Evolutionary conservation across 2,888 invertebrate genomes (phyloP), one percentile per base, ranked within the genome.

Genomic region (Meiosimyza decipiens): DNA sequence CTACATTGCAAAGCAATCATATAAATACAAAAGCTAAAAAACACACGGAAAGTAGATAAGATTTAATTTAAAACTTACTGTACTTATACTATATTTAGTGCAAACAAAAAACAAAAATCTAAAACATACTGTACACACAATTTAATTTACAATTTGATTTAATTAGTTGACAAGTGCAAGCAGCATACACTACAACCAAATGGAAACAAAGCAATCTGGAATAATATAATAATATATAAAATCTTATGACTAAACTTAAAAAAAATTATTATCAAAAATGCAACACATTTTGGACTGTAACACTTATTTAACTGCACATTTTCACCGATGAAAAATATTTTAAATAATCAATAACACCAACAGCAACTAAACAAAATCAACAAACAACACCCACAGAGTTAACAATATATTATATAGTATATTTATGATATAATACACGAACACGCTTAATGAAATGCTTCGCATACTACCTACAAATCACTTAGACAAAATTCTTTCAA

Each of bases 351-450:
- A 54, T 1, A 68, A 59, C 59, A 68, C 59, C 67, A 68, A 68
- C 9, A 9, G 1, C 40, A 9, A 40, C 40, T 7, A 40, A 9
- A 40, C 40, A 7, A 40, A 40, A 40, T 6, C 40, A 40, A 5
- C 22, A 65, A 52, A 52, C 40, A 67, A 57, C 67, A 57, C 22
- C 40, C 55, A 66, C 66, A 68, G 59, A 68, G 68, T 68, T 68
- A 68, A 68, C 68, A 68, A 49, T 59, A 68, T 59, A 64, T 18
- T n/a, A 49, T 49, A 49, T 49, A 18, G 15, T 64, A 64, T 64
- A 28, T 64, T 55, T 40, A 67, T 40, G 28, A 13, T 49, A 68
- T 59, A 13, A 68, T 68, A 55, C 55, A 50, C 68, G 59, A 68
- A 57, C 59, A 59, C 50, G 59, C 59, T 68, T 40, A 47, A 55